Percentiles rank a stretch among this genome's conserved stretches.
These are phyloP conservation scores for Ochropleura plecta DNA, from an alignment of 2,888 invertebrate genomes.

Conservation along the genomic window DNA sequence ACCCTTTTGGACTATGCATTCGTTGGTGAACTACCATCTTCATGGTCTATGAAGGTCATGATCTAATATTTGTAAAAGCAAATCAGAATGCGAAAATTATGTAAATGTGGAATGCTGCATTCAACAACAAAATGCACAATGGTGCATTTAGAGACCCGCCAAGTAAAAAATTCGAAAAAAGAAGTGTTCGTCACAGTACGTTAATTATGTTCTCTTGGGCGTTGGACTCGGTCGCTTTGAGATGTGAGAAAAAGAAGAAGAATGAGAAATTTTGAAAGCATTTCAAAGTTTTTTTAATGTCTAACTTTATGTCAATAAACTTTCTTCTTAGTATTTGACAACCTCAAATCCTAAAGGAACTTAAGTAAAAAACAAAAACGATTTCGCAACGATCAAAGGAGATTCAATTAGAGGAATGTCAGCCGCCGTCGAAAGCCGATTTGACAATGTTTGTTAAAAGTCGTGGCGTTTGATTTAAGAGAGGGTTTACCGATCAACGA, in stretches of 20 bases:
- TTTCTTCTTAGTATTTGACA: not conserved
- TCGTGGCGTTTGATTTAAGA: not conserved
- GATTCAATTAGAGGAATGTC: conserved; percentile 12
- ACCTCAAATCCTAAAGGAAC: not conserved
- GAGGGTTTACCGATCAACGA: conserved; percentile 11
- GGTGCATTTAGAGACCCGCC: not conserved
- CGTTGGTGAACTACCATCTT: not conserved
- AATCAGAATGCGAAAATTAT: not conserved
- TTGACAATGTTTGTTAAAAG: conserved; percentile 17
- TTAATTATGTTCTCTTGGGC: not conserved
- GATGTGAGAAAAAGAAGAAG: not conserved
- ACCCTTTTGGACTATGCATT: not conserved
- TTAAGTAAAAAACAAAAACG: not conserved
- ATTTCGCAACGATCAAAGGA: conserved; percentile 4
- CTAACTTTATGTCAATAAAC: not conserved
- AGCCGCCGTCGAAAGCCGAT: conserved; percentile 1
- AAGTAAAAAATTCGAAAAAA: no score
- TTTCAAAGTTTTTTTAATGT: not conserved
- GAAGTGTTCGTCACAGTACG: not conserved
- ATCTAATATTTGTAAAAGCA: not conserved
- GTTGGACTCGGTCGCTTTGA: no score
- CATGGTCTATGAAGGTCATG: no score
- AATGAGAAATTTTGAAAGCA: not conserved
- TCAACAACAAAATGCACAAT: not conserved
- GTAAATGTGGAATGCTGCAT: not conserved